Evolutionary conservation across 1,140 invertebrate species (phyloP).

Genomic region (Parapsyche elsis): DNA sequence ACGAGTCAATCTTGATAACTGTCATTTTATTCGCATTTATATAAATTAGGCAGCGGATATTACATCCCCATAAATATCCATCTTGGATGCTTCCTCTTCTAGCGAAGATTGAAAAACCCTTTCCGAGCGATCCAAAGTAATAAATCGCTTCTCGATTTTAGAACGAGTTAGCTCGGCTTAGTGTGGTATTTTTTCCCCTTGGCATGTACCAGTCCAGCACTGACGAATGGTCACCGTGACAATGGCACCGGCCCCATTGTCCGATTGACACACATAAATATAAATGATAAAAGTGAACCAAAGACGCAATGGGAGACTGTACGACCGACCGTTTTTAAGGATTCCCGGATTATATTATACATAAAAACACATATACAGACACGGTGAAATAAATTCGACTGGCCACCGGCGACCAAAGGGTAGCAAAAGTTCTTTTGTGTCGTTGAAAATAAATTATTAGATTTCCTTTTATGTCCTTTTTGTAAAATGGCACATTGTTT

Average conservation of each 20-base stretch:
- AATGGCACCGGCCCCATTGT: slow-evolving; percentile 4
- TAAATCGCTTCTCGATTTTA: too few relatives aligned
- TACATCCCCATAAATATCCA: too few relatives aligned
- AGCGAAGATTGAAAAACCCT: too few relatives aligned
- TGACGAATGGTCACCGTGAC: slow-evolving; percentile 17
- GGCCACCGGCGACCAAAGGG: slow-evolving; percentile 20
- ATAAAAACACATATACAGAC: not conserved
- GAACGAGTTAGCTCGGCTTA: not conserved
- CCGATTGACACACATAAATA: slow-evolving; percentile 29
- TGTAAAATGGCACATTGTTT: slow-evolving; percentile 8
- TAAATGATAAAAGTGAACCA: slow-evolving; percentile 26
- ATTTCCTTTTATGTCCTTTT: slow-evolving; percentile 17
- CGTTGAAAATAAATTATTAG: slow-evolving; percentile 27
- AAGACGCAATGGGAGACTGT: not conserved
- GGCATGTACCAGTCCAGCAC: not conserved
- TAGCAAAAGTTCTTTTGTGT: slow-evolving; percentile 19
- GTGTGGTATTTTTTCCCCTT: not conserved
- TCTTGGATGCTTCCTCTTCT: too few relatives aligned
- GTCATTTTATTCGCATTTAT: too few relatives aligned
- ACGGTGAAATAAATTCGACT: not conserved
- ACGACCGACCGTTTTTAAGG: not conserved
- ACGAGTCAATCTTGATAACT: too few relatives aligned
- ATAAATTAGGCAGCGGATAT: too few relatives aligned
- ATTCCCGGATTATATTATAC: not conserved
- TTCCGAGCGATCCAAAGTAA: too few relatives aligned